Base-by-base conservation (phyloP, 2,797 vertebrate genomes). In the Eurystomus glaucurus region DNA sequence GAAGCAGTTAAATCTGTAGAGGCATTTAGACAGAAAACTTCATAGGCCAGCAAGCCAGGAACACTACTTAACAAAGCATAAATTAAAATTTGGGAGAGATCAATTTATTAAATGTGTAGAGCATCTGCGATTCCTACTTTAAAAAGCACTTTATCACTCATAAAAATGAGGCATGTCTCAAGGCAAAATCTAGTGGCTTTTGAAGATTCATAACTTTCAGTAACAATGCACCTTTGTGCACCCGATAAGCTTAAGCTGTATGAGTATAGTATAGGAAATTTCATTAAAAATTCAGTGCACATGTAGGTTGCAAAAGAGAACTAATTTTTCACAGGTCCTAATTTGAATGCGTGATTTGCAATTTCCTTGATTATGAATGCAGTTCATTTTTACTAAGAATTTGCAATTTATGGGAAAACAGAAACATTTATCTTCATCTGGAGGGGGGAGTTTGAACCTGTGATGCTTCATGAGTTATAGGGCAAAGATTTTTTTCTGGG, bases 1-100 rank as follows among this genome's bases (percentile, higher is more conserved):
- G 72, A 93, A 81, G 76, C 65, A 71, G 75, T 61, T 84, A 94
- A 79, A 87, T 77, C 85, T 80, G 28, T 43, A 55, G 69, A 95
- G 70, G 22, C 11, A 2, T 35, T 64, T 81, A 75, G 79, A 25
- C 45, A 39, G 43, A 71, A 57, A 14, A 58, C 16, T 69, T 76
- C 29, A 5, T 35, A 75, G 85, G 62, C 80, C 90, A 86, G 72
- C n/a, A 71, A 85, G 58, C 74, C 90, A 86, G 69, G 72, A 92
- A 5, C 58, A 54, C 26, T 69, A 33, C 37, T 91, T 78, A 90
- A 79, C 69, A 85, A 85, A 92, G 31, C 50, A 81, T 88, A 80
- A 96, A 95, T 90, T 97, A 96, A 86, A 93, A 28, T 72, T 66
- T 37, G n/a, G 58, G 66, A 84, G 80, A 92, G 61, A 94, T 84